Evolutionary conservation across 2,888 invertebrate species (phyloP).

Genomic region (Spodoptera exigua): DNA sequence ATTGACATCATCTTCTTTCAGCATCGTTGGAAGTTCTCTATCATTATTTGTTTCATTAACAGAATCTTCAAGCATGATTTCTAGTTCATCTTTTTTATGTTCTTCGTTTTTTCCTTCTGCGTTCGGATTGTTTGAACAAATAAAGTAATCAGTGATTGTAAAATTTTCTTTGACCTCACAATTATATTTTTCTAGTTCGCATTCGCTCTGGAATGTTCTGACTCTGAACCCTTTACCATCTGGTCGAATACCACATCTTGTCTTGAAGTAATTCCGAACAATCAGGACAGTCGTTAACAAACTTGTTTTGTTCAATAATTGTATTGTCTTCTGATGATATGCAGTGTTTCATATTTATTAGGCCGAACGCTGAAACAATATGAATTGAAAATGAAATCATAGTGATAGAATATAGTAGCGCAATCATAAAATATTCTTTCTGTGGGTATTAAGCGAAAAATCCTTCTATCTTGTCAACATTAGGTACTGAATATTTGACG

Average conservation of each 20-base stretch:
- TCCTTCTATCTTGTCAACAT: no score
- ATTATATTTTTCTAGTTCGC: conserved; percentile 70
- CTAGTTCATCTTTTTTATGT: no score
- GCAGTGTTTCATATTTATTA: conserved; percentile 36
- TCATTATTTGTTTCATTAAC: conserved; percentile 35
- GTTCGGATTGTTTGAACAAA: conserved; percentile 60
- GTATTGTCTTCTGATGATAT: background rate
- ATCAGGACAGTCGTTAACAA: conserved; percentile 46
- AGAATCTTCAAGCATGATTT: background rate
- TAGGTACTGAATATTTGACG: no score
- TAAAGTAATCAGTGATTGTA: conserved; percentile 64
- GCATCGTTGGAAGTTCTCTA: conserved; percentile 11
- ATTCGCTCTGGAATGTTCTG: conserved; percentile 71
- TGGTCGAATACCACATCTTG: conserved; percentile 68
- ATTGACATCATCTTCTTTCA: background rate
- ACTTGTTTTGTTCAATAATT: conserved; percentile 1
- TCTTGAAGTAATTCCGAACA: conserved; percentile 28
- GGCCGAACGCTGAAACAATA: conserved; percentile 47
- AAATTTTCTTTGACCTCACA: conserved; percentile 67
- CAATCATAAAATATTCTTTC: no score
- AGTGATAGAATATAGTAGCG: no score
- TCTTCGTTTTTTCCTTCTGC: background rate
- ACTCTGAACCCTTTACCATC: conserved; percentile 73
- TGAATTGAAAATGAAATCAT: no score
- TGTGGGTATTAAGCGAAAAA: no score